phyloP scores from a whole-genome alignment of 2,888 invertebrate species.

The Apantesis nais region DNA sequence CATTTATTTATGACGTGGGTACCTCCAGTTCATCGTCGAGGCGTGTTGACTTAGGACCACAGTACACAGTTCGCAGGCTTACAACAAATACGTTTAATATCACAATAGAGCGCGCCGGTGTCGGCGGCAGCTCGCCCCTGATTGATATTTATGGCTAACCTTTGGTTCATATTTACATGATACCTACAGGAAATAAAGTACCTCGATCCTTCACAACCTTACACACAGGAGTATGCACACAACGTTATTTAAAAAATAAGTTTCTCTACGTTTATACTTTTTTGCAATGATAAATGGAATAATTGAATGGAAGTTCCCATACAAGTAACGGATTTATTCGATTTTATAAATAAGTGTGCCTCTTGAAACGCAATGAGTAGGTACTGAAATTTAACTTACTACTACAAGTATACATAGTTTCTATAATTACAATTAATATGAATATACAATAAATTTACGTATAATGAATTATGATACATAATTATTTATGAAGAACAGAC shows the following conservation, averaged over 20 bases:
- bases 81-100: constrained; percentile 30
- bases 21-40: background rate
- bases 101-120: background rate
- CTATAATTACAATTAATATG: too few relatives aligned
- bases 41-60: constrained; percentile 38
- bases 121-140: background rate
- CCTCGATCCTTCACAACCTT: background rate
- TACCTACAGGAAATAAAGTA: too few relatives aligned
- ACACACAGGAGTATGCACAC: background rate
- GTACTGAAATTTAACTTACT: too few relatives aligned
- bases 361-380: too few relatives aligned
- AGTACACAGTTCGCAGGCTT: constrained; percentile 20
- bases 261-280: too few relatives aligned
- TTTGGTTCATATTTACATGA: background rate
- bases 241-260: background rate
- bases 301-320: too few relatives aligned
- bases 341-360: too few relatives aligned
- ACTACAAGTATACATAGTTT: too few relatives aligned
- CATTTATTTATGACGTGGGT: constrained; percentile 6
- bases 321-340: too few relatives aligned
- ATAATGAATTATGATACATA: too few relatives aligned
- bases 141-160: constrained; percentile 14
- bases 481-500: background rate
- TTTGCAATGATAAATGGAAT: too few relatives aligned
- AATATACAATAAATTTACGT: too few relatives aligned